Evolutionary conservation across 2,888 invertebrate genomes (phyloP).

Genomic region (Unio pictorum): DNA sequence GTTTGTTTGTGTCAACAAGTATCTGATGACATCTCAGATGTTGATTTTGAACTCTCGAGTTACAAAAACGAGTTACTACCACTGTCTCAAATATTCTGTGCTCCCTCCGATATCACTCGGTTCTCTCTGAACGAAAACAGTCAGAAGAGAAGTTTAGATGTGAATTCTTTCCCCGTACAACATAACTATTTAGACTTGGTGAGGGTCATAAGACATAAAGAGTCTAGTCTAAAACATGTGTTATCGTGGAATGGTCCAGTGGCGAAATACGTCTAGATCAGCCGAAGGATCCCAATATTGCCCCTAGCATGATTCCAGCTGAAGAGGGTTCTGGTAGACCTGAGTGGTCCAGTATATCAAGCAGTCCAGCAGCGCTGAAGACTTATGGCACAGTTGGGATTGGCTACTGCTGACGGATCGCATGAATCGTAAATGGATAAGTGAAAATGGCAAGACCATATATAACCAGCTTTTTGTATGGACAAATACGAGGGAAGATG

Average conservation of each 20-base stretch:
- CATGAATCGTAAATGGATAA: neutral
- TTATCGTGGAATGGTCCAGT: neutral
- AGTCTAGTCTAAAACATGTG: too few species aligned
- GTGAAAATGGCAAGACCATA: neutral
- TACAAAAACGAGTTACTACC: neutral
- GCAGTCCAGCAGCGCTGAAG: neutral
- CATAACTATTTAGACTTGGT: too few species aligned
- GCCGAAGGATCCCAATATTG: neutral
- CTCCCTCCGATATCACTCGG: too few species aligned
- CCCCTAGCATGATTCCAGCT: neutral
- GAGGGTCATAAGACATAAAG: neutral
- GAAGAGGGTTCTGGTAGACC: neutral
- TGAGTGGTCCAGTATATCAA: neutral
- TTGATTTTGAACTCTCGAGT: neutral
- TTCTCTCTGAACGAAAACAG: too few species aligned
- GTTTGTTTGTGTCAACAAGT: neutral
- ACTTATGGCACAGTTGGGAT: conserved; percentile 1
- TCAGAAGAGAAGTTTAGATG: too few species aligned
- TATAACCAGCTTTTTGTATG: conserved; percentile 5
- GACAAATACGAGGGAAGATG: neutral
- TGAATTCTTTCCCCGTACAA: too few species aligned
- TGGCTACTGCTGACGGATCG: neutral
- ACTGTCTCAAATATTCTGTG: too few species aligned
- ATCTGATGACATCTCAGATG: neutral
- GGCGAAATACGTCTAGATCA: neutral